A percentile compares a stretch with the other conserved stretches of the same genome.
Evolutionary conservation across 2,113 vertebrate species (phyloP).

Genomic region (Garra rufa): DNA sequence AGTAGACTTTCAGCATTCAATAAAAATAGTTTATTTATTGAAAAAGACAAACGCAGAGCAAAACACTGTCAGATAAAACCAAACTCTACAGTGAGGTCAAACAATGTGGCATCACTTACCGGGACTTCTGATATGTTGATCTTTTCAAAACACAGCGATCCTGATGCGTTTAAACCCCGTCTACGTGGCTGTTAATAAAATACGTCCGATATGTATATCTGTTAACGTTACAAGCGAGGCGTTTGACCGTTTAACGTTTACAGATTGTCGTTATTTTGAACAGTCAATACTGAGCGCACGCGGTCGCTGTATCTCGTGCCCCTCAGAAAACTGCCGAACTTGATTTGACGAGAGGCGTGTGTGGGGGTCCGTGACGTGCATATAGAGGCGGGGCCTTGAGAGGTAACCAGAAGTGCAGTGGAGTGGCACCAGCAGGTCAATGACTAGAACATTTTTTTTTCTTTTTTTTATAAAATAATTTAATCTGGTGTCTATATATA

Average conservation of each 20-base stretch:
- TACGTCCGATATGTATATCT: neutral
- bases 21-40: neutral
- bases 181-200: neutral
- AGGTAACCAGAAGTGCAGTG: slow-evolving; percentile 3
- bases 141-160: neutral
- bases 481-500: too few species aligned
- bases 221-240: fast-evolving
- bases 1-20: neutral
- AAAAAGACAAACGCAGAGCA: neutral
- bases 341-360: slow-evolving; percentile 64
- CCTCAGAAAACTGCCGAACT: slow-evolving; percentile 53
- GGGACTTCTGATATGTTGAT: neutral
- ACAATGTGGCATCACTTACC: slow-evolving; percentile 50
- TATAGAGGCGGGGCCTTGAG: slow-evolving; percentile 57
- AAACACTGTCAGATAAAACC: neutral
- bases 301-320: slow-evolving; percentile 47
- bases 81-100: neutral
- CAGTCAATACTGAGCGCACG: slow-evolving; percentile 10
- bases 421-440: neutral
- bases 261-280: neutral
- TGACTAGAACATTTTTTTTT: neutral
- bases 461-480: neutral
- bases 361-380: slow-evolving; percentile 66
- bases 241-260: neutral
- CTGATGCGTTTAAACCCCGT: neutral